Percentiles rank a stretch among this genome's conserved stretches.
phyloP scores from a whole-genome alignment of 2,113 vertebrate species.

The Notothenia coriiceps region DNA sequence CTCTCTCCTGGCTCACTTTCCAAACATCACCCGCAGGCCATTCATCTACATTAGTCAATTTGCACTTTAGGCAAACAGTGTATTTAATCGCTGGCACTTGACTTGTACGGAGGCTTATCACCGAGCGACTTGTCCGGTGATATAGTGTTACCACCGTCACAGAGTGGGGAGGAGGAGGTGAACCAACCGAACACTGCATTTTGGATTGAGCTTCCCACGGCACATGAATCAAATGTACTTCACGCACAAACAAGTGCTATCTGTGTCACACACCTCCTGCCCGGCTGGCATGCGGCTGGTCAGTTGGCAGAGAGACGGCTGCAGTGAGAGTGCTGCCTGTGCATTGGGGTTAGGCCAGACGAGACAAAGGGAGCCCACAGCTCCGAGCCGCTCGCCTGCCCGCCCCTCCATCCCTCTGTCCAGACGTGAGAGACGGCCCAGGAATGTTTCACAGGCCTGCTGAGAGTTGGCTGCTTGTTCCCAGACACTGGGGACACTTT shows the following conservation, averaged over 20 bases:
- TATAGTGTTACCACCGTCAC: slow-evolving; percentile 83
- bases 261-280: slow-evolving; percentile 42
- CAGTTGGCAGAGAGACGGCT: slow-evolving; percentile 83
- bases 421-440: slow-evolving; percentile 82
- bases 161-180: slow-evolving; percentile 6
- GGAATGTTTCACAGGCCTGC: slow-evolving; percentile 88
- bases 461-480: slow-evolving; percentile 85
- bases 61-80: slow-evolving; percentile 84
- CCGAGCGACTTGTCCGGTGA: slow-evolving; percentile 88
- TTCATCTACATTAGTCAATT: slow-evolving; percentile 90
- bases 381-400: slow-evolving; percentile 47
- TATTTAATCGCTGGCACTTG: slow-evolving; percentile 86
- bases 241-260: slow-evolving; percentile 44
- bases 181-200: slow-evolving; percentile 19
- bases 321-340: slow-evolving; percentile 67
- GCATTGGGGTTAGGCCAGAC: slow-evolving; percentile 56
- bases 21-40: slow-evolving; percentile 81
- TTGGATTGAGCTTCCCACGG: slow-evolving; percentile 39
- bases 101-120: slow-evolving; percentile 82
- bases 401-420: slow-evolving; percentile 55
- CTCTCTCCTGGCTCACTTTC: slow-evolving; percentile 79
- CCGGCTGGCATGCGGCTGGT: slow-evolving; percentile 61
- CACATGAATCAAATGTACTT: slow-evolving; percentile 53
- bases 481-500: slow-evolving; percentile 72
- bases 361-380: slow-evolving; percentile 85